phyloP scores from a whole-genome alignment of 2,888 invertebrate genomes.

The Cancer borealis region DNA sequence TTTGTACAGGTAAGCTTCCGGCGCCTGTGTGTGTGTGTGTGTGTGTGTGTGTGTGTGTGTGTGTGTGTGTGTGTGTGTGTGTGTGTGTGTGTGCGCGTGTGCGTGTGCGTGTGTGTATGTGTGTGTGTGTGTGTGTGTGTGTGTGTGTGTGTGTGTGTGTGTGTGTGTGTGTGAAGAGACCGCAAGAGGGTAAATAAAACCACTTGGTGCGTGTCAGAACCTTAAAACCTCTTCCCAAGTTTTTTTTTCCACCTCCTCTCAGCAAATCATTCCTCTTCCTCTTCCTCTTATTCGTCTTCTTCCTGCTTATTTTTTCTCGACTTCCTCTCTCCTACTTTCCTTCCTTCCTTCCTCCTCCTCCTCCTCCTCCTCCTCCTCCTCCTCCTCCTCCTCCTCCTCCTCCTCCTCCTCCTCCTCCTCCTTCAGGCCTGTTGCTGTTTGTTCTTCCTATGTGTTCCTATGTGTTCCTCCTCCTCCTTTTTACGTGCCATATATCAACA shows the following conservation, averaged over 20 bases:
- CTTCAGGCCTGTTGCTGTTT: too few relatives aligned
- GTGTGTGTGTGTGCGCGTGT: constrained; percentile 7
- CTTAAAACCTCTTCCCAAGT: background rate
- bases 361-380: background rate
- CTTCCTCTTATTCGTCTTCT: background rate
- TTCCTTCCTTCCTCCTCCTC: too few relatives aligned
- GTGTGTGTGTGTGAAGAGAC: background rate
- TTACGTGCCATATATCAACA: too few relatives aligned
- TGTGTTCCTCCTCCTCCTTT: too few relatives aligned
- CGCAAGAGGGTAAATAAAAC: background rate
- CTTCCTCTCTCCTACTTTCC: too few relatives aligned
- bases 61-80: background rate
- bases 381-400: too few relatives aligned
- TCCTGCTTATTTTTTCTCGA: background rate
- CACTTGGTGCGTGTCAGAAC: background rate
- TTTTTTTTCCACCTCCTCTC: background rate
- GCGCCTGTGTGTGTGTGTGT: too few relatives aligned
- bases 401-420: too few relatives aligned
- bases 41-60: too few relatives aligned
- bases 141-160: constrained; percentile 3
- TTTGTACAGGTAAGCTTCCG: too few relatives aligned
- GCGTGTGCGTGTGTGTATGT: background rate
- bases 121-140: constrained; percentile 7
- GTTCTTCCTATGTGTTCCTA: too few relatives aligned
- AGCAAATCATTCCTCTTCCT: background rate